Percentiles rank a stretch among this genome's conserved stretches.
These are phyloP conservation scores for Homalodisca vitripennis DNA, from an alignment of 1,140 invertebrate species.

Conservation along the genomic window DNA sequence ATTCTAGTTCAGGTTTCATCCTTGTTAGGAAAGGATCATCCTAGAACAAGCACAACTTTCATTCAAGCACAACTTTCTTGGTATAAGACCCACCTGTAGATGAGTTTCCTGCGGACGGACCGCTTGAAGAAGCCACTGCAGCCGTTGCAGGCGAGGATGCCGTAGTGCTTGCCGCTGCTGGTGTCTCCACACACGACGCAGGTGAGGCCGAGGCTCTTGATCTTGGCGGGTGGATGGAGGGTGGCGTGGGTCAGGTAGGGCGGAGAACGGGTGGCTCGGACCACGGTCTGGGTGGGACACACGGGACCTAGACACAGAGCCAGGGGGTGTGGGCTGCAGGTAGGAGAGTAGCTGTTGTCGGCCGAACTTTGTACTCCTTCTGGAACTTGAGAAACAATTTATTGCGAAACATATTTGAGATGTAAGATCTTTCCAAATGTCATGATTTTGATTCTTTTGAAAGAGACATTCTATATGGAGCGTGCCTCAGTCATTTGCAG, in stretches of 20 bases:
- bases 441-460: too few relatives aligned
- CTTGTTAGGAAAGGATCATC: background rate
- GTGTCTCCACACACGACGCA: slow-evolving; percentile 97
- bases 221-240: slow-evolving; percentile 35
- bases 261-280: slow-evolving; percentile 41
- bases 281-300: slow-evolving; percentile 39
- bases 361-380: slow-evolving; percentile 5
- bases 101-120: slow-evolving; percentile 93
- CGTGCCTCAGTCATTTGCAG: too few relatives aligned
- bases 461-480: too few relatives aligned
- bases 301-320: slow-evolving; percentile 35
- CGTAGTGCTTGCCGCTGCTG: slow-evolving; percentile 96
- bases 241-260: slow-evolving; percentile 23
- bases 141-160: slow-evolving; percentile 98
- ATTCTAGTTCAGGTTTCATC: too few relatives aligned
- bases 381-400: too few relatives aligned
- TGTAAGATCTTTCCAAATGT: too few relatives aligned
- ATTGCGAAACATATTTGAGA: too few relatives aligned
- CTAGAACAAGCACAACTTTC: background rate
- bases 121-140: slow-evolving; percentile 99
- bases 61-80: too few relatives aligned
- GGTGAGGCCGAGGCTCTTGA: slow-evolving; percentile 60
- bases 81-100: slow-evolving; percentile 78
- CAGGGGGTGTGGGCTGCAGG: slow-evolving; percentile 35
- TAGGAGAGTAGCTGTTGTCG: slow-evolving; percentile 21